Conservation (phyloP, 2,888 invertebrate species). For the Agriopis aurantiaria region DNA sequence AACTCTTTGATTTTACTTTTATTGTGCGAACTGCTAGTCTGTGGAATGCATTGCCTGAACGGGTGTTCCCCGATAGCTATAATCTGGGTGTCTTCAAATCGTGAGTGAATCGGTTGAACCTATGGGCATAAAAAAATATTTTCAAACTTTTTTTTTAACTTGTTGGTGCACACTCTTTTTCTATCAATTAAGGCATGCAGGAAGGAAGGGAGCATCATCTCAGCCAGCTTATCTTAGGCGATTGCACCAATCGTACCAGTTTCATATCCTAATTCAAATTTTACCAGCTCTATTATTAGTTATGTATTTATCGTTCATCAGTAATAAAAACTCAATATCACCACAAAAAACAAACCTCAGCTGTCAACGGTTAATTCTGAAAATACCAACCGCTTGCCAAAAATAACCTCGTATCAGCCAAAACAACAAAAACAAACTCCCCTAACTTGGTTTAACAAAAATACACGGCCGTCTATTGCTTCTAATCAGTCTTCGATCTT, state of each 20-base stretch:
- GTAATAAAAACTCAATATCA: constrained; percentile 9
- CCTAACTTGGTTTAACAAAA: constrained; percentile 22
- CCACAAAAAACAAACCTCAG: constrained; percentile 11
- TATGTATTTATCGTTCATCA: constrained; percentile 1
- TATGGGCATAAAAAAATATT: too few relatives aligned
- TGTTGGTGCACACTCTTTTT: too few relatives aligned
- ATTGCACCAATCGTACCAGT: background rate
- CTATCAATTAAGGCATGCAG: too few relatives aligned
- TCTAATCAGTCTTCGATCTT: constrained; percentile 30
- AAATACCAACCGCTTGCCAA: constrained; percentile 12
- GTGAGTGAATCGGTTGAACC: too few relatives aligned
- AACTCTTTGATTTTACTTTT: too few relatives aligned
- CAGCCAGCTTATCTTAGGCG: too few relatives aligned
- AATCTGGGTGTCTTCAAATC: too few relatives aligned
- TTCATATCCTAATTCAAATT: background rate
- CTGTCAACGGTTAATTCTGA: constrained; percentile 11
- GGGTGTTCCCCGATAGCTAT: too few relatives aligned
- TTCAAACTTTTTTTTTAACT: too few relatives aligned
- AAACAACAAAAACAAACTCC: constrained; percentile 23
- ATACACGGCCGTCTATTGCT: constrained; percentile 10
- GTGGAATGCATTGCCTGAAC: too few relatives aligned
- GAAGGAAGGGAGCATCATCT: too few relatives aligned
- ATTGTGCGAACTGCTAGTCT: too few relatives aligned
- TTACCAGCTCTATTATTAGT: background rate
- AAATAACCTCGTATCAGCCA: constrained; percentile 18